A percentile compares a stretch with the other conserved stretches of the same genome.
phyloP scores from a whole-genome alignment of 2,888 invertebrate genomes.

The Salticus scenicus region DNA sequence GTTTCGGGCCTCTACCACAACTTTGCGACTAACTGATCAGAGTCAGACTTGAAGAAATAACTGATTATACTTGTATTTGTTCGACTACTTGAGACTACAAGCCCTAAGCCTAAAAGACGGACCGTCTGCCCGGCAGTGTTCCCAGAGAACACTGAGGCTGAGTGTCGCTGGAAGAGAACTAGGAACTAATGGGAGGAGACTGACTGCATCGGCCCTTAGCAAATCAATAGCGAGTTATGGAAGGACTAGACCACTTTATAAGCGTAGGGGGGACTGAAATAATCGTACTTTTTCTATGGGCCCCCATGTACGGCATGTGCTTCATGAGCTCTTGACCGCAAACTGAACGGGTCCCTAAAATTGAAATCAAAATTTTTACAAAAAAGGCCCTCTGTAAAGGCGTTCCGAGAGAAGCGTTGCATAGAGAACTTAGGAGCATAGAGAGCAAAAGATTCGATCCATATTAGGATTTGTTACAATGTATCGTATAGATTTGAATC shows the following conservation, averaged over 20 bases:
- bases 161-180: slow-evolving; percentile 53
- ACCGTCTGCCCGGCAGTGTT: slow-evolving; percentile 57
- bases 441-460: not conserved
- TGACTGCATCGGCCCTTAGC: slow-evolving; percentile 51
- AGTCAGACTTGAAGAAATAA: slow-evolving; percentile 23
- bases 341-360: not conserved
- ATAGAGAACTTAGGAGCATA: not conserved
- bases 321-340: slow-evolving; percentile 12
- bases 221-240: slow-evolving; percentile 68
- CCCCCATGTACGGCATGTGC: slow-evolving; percentile 10
- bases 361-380: not conserved
- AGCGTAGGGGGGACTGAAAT: slow-evolving; percentile 39
- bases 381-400: not conserved
- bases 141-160: slow-evolving; percentile 61
- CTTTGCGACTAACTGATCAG: slow-evolving; percentile 14
- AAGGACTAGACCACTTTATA: slow-evolving; percentile 57
- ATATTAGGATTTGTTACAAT: not conserved
- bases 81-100: slow-evolving; percentile 63
- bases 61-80: slow-evolving; percentile 29
- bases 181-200: slow-evolving; percentile 57
- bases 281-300: slow-evolving; percentile 20
- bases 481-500: not conserved
- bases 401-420: not conserved
- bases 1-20: slow-evolving; percentile 29
- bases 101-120: slow-evolving; percentile 62